phyloP scores from a whole-genome alignment of 2,888 invertebrate genomes.

The Pyrochroa serraticornis region DNA sequence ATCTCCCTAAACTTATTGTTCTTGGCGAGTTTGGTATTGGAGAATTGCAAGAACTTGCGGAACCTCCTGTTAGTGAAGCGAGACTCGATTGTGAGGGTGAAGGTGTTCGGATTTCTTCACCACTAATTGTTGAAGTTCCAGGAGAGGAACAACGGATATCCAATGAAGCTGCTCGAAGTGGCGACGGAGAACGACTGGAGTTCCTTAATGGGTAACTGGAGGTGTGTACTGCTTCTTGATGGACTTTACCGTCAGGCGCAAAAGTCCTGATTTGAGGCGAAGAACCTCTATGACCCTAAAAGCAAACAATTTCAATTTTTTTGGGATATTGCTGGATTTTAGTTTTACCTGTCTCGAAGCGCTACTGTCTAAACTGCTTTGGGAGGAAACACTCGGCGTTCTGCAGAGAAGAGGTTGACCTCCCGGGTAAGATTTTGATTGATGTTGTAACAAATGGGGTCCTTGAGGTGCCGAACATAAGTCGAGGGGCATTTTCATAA shows the following conservation, averaged over 20 bases:
- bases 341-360: conserved; percentile 55
- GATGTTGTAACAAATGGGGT: conserved; percentile 67
- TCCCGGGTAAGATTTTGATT: conserved; percentile 69
- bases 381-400: conserved; percentile 82
- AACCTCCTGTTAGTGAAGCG: conserved; percentile 65
- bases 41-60: conserved; percentile 56
- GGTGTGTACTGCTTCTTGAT: conserved; percentile 52
- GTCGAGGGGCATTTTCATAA: conserved; percentile 62
- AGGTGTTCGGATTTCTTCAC: conserved; percentile 61
- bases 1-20: conserved; percentile 56
- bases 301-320: conserved; percentile 6
- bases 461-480: conserved; percentile 60
- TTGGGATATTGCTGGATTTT: not conserved
- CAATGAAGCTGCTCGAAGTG: conserved; percentile 77
- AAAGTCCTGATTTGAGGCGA: conserved; percentile 85
- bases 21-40: conserved; percentile 51
- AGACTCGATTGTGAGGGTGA: conserved; percentile 76
- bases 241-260: conserved; percentile 75
- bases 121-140: conserved; percentile 46
- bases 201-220: conserved; percentile 57
- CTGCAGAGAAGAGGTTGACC: conserved; percentile 69
- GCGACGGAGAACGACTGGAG: conserved; percentile 75
- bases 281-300: conserved; percentile 76
- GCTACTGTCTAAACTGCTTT: conserved; percentile 81
- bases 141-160: conserved; percentile 73